Conservation (phyloP, 2,888 invertebrate genomes). For the Conchocele bisecta region DNA sequence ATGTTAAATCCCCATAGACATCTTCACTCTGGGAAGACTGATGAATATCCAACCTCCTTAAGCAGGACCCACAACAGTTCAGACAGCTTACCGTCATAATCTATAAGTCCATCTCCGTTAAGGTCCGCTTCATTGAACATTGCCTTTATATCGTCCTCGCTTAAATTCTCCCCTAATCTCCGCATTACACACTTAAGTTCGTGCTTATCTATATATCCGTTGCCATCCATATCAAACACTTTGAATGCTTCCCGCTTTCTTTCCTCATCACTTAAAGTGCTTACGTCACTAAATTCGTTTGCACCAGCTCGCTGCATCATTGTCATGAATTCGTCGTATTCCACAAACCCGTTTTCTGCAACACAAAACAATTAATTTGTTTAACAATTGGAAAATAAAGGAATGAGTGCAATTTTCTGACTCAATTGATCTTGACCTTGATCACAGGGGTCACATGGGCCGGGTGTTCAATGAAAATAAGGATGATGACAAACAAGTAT, state of each 20-base stretch:
- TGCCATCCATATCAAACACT: conserved; percentile 79
- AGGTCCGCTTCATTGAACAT: conserved; percentile 81
- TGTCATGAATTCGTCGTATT: conserved; percentile 78
- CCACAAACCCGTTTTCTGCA: conserved; percentile 78
- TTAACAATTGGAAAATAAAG: no score
- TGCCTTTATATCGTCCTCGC: conserved; percentile 79
- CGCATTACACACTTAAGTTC: conserved; percentile 80
- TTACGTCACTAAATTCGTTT: conserved; percentile 47
- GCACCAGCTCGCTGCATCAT: conserved; percentile 76
- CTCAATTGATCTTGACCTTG: no score
- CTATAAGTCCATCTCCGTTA: conserved; percentile 81
- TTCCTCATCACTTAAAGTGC: conserved; percentile 52
- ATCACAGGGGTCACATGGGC: no score
- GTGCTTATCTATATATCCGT: conserved; percentile 80
- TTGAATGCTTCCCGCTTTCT: conserved; percentile 72
- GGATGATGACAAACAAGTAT: no score
- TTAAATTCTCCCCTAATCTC: conserved; percentile 78
- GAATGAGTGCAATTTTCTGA: no score
- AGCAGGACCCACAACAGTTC: no score
- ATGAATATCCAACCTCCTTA: no score
- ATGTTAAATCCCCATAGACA: no score
- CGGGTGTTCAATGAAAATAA: no score
- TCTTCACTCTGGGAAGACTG: no score
- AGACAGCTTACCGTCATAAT: conserved; percentile 76
- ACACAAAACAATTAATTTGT: conserved; percentile 18